Conservation (phyloP, 1,140 invertebrate species). For the Dreissena rostriformis region DNA sequence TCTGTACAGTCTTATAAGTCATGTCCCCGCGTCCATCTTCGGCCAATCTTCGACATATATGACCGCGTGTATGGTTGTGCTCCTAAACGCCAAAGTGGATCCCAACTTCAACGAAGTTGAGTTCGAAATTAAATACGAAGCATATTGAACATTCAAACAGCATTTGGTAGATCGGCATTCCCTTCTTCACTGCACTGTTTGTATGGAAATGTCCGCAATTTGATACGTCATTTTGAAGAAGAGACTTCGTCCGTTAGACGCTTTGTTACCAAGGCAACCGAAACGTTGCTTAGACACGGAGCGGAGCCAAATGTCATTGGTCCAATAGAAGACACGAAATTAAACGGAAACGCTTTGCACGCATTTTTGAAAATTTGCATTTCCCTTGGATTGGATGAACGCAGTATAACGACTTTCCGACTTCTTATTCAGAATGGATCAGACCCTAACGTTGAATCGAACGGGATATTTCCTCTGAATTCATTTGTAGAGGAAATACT, state of each 20-base stretch:
- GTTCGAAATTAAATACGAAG: constrained; percentile 65
- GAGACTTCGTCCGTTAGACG: constrained; percentile 43
- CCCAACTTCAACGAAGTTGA: constrained; percentile 74
- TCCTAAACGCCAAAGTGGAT: constrained; percentile 72
- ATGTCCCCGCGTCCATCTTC: constrained; percentile 57
- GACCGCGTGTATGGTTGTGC: constrained; percentile 62
- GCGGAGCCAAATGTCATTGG: constrained; percentile 62
- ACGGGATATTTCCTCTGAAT: constrained; percentile 54
- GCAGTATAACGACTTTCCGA: constrained; percentile 43
- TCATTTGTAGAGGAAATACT: constrained; percentile 56
- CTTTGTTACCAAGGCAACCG: constrained; percentile 65
- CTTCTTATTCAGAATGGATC: constrained; percentile 70
- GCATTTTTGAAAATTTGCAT: constrained; percentile 51
- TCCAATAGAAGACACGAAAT: constrained; percentile 35
- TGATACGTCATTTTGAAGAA: constrained; percentile 37
- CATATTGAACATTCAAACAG: constrained; percentile 58
- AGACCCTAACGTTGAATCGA: constrained; percentile 58
- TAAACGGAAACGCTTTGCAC: constrained; percentile 63
- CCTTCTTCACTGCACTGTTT: constrained; percentile 71
- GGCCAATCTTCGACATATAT: constrained; percentile 63
- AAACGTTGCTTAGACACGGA: constrained; percentile 67
- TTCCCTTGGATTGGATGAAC: constrained; percentile 56
- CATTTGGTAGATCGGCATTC: constrained; percentile 71
- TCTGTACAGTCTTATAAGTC: constrained; percentile 71
- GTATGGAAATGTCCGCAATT: constrained; percentile 55